Conservation (phyloP, 2,888 invertebrate species). For the Mactromeris polynyma region DNA sequence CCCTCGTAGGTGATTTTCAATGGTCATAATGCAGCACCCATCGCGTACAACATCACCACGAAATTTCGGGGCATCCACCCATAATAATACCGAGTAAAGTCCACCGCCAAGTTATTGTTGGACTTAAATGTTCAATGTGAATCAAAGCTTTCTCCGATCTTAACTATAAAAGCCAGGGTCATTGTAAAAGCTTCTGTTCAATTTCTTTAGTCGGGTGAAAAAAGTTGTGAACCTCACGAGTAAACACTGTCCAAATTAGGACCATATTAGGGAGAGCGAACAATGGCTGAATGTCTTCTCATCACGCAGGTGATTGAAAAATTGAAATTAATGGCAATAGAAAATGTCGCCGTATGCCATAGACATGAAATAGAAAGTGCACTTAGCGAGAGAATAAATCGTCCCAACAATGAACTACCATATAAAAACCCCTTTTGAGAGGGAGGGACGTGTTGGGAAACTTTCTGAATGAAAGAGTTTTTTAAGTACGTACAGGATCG, state of each 20-base stretch:
- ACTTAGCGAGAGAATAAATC: slow-evolving; percentile 33
- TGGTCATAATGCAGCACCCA: slow-evolving; percentile 17
- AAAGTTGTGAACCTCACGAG: slow-evolving; percentile 17
- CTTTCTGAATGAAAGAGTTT: not conserved
- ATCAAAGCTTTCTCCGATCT: not conserved
- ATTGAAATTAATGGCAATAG: slow-evolving; percentile 46
- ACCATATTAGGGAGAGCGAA: slow-evolving; percentile 43
- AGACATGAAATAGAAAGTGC: slow-evolving; percentile 33
- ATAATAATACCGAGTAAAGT: not conserved
- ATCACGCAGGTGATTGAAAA: slow-evolving; percentile 45
- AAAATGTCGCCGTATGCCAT: slow-evolving; percentile 33
- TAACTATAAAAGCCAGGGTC: slow-evolving; percentile 25
- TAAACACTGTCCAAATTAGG: slow-evolving; percentile 51
- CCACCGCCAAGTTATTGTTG: not conserved
- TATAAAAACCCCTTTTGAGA: slow-evolving; percentile 1
- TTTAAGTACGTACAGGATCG: not conserved
- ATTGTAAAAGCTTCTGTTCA: slow-evolving; percentile 29
- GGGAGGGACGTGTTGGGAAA: slow-evolving; percentile 11
- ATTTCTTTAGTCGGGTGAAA: not conserved
- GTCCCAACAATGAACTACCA: slow-evolving; percentile 22
- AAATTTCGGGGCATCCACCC: slow-evolving; percentile 36
- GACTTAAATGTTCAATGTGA: slow-evolving; percentile 26
- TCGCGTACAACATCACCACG: slow-evolving; percentile 37
- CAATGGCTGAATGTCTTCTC: slow-evolving; percentile 35
- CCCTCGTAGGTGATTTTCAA: slow-evolving; percentile 31